Base-by-base conservation (phyloP, 2,888 invertebrate genomes). In the Lottia scabra region DNA sequence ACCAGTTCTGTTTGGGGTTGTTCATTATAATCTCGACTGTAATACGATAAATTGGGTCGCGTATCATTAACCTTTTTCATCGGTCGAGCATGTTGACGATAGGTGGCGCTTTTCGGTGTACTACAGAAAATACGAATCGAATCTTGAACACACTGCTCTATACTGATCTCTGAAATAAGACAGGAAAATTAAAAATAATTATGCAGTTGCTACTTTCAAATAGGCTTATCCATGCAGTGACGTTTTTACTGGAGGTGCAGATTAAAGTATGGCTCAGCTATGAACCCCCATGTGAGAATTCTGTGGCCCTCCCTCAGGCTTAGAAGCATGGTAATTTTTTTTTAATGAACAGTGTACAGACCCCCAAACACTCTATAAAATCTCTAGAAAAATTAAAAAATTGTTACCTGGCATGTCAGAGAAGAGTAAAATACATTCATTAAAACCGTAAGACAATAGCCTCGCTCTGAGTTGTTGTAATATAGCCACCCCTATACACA, bases 361-460 rank as follows among this genome's bases (percentile, higher is more conserved):
- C n/a, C n/a, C n/a, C n/a, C n/a, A n/a, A n/a, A n/a, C n/a, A n/a
- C n/a, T n/a, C n/a, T n/a, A n/a, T n/a, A n/a, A n/a, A n/a, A n/a
- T n/a, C n/a, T n/a, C n/a, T 23, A 13, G 23, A 19, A 62, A 27
- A 38, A 12, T 27, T 38, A 38, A 65, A 26, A 65, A 30, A 30
- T 38, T n/a, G n/a, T 76, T 79, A 92, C 92, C 92, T 80, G 99
- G 99, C 85, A 99, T 92, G 91, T 99, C 99, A n/a, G 98, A 98
- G 91, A 99, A 99, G 27, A 99, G 91, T 56, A 99, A 91, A 81
- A 99, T 99, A 87, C 99, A 99, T 88, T 99, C 99, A 89, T 99
- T 99, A 90, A 99, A 99, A 13, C 97, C 97, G 0, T 96, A 97
- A 8, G 93, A 92, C 3, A 99, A 92, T 10, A 90, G 84, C 45